Conservation (phyloP, 2,797 vertebrate species). For the Poeciliopsis presidionis region DNA sequence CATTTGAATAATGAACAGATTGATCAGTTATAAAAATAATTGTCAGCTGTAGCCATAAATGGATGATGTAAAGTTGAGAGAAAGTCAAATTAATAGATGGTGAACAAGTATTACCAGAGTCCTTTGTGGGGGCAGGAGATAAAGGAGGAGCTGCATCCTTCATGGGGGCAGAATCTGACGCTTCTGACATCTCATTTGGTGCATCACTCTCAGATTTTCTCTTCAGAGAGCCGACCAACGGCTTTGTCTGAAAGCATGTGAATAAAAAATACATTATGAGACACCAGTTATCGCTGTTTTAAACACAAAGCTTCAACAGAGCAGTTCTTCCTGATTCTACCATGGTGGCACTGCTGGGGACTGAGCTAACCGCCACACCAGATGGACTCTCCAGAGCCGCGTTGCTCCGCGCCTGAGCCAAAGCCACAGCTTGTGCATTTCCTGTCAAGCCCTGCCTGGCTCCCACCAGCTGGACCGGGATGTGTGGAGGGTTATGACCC, state of each 20-base stretch:
- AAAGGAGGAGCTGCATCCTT: slow-evolving; percentile 81
- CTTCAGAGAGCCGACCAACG: slow-evolving; percentile 84
- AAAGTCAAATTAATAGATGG: background rate
- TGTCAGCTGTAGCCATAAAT: background rate
- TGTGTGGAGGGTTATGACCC: slow-evolving; percentile 87
- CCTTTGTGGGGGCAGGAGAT: slow-evolving; percentile 79
- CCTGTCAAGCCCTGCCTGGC: slow-evolving; percentile 88
- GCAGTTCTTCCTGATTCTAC: slow-evolving; percentile 50
- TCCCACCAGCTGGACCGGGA: slow-evolving; percentile 95
- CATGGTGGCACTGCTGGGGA: slow-evolving; percentile 58
- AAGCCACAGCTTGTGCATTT: slow-evolving; percentile 88
- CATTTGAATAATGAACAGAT: too few relatives aligned
- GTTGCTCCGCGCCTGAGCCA: slow-evolving; percentile 81
- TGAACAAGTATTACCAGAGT: slow-evolving; percentile 59
- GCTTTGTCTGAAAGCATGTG: slow-evolving; percentile 82
- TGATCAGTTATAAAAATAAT: too few relatives aligned
- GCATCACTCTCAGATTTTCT: slow-evolving; percentile 93
- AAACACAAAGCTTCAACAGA: background rate
- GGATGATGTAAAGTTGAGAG: background rate
- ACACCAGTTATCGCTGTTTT: background rate
- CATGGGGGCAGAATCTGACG: slow-evolving; percentile 60
- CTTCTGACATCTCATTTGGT: slow-evolving; percentile 78
- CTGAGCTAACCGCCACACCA: slow-evolving; percentile 48
- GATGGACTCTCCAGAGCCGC: slow-evolving; percentile 64
- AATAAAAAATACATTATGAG: background rate